These are phyloP conservation scores for Cloeon dipterum DNA, from an alignment of 2,888 invertebrate genomes.

Conservation along the genomic window DNA sequence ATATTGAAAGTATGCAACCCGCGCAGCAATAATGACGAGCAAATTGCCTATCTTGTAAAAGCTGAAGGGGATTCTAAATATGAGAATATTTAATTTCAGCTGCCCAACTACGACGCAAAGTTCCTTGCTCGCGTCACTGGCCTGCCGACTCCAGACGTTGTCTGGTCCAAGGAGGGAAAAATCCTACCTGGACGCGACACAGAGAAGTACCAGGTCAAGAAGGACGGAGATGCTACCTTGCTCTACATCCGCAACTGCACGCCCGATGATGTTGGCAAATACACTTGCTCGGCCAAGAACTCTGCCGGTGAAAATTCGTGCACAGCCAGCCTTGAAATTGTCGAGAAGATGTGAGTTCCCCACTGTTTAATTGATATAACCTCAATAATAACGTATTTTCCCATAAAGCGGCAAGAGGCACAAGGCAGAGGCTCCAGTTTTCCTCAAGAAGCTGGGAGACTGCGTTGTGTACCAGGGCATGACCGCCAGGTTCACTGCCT, in stretches of 20 bases:
- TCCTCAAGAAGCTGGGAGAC: conserved; percentile 75
- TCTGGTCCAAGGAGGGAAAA: conserved; percentile 68
- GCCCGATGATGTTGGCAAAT: conserved; percentile 43
- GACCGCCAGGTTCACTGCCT: conserved; percentile 84
- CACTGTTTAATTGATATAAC: background rate
- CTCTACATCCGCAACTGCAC: conserved; percentile 47
- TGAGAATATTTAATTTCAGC: conserved; percentile 17
- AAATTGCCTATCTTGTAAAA: no score
- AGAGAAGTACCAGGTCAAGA: conserved; percentile 48
- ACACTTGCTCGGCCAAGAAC: conserved; percentile 57
- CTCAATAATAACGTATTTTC: conserved; percentile 1
- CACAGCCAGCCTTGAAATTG: conserved; percentile 48
- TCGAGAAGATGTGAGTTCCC: conserved; percentile 61
- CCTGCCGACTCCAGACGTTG: conserved; percentile 59
- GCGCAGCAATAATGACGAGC: no score
- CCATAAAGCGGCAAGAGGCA: conserved; percentile 38
- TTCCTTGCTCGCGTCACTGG: conserved; percentile 61
- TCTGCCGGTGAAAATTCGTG: conserved; percentile 57
- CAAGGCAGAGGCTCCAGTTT: conserved; percentile 62
- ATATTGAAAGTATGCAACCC: no score
- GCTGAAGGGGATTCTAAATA: background rate
- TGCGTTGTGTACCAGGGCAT: conserved; percentile 68
- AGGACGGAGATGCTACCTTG: conserved; percentile 59
- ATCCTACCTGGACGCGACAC: conserved; percentile 29
- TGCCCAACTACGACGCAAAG: conserved; percentile 57